These are phyloP conservation scores for Sycon ciliatum DNA, from an alignment of 37 sponge, comb jelly and placozoan species.

Conservation along the genomic window DNA sequence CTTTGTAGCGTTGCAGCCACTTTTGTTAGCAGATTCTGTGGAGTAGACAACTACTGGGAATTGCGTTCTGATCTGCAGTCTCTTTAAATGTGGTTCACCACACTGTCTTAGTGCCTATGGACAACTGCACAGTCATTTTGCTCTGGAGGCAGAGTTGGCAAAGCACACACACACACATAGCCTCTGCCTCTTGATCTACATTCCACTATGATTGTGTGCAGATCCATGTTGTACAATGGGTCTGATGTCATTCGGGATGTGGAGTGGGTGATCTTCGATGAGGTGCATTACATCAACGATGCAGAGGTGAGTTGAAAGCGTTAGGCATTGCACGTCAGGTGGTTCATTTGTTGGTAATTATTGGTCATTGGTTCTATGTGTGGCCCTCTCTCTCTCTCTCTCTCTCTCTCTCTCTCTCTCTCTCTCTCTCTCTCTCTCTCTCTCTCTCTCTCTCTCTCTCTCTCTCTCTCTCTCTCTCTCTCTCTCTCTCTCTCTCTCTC, in stretches of 20 bases:
- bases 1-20: too few relatives aligned
- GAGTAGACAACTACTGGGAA: too few relatives aligned
- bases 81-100: too few relatives aligned
- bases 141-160: neutral
- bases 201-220: slow-evolving; percentile 12
- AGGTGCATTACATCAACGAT: slow-evolving; percentile 82
- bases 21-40: too few relatives aligned
- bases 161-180: neutral
- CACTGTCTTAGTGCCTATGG: too few relatives aligned
- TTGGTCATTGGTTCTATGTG: too few relatives aligned
- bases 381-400: neutral
- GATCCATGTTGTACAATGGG: slow-evolving; percentile 96
- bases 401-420: neutral
- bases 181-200: neutral
- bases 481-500: neutral
- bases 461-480: neutral
- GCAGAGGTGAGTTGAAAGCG: slow-evolving; percentile 68
- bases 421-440: neutral
- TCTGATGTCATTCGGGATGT: slow-evolving; percentile 91
- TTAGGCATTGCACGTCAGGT: too few relatives aligned
- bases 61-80: too few relatives aligned
- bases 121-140: too few relatives aligned
- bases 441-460: neutral
- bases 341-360: too few relatives aligned
- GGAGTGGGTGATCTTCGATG: slow-evolving; percentile 97